phyloP scores from a whole-genome alignment of 1,140 invertebrate genomes.

The Drosophila sturtevanti region DNA sequence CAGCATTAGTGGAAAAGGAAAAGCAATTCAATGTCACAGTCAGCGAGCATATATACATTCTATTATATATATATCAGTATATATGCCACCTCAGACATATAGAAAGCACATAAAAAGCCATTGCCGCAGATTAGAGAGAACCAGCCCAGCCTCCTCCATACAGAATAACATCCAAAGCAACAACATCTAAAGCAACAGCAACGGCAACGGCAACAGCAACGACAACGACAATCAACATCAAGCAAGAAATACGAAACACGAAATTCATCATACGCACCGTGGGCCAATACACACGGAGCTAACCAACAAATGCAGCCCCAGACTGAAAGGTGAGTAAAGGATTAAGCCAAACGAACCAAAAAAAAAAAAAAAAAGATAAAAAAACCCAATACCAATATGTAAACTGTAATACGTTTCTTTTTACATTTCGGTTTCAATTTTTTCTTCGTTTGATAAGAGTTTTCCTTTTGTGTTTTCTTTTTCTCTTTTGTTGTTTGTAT shows the following conservation, averaged over 20 bases:
- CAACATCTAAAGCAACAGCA: not conserved
- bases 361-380: not conserved
- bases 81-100: constrained; percentile 27
- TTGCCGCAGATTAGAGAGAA: constrained; percentile 63
- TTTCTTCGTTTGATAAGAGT: constrained; percentile 31
- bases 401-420: constrained; percentile 21
- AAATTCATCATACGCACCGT: constrained; percentile 74
- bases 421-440: constrained; percentile 38
- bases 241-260: constrained; percentile 7
- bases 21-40: constrained; percentile 74
- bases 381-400: constrained; percentile 16
- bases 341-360: constrained; percentile 28
- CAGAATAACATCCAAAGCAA: not conserved
- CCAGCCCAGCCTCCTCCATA: constrained; percentile 26
- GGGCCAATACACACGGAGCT: constrained; percentile 44
- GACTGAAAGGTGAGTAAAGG: constrained; percentile 47
- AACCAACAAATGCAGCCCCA: constrained; percentile 64
- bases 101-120: constrained; percentile 47
- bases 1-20: constrained; percentile 43
- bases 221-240: constrained; percentile 62
- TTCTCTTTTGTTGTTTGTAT: not conserved
- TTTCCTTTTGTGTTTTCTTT: constrained; percentile 22
- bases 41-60: constrained; percentile 36
- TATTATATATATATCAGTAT: constrained; percentile 13
- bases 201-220: constrained; percentile 13